Evolutionary conservation across 2,113 vertebrate genomes (phyloP).

Genomic region (Dasyornis broadbenti): DNA sequence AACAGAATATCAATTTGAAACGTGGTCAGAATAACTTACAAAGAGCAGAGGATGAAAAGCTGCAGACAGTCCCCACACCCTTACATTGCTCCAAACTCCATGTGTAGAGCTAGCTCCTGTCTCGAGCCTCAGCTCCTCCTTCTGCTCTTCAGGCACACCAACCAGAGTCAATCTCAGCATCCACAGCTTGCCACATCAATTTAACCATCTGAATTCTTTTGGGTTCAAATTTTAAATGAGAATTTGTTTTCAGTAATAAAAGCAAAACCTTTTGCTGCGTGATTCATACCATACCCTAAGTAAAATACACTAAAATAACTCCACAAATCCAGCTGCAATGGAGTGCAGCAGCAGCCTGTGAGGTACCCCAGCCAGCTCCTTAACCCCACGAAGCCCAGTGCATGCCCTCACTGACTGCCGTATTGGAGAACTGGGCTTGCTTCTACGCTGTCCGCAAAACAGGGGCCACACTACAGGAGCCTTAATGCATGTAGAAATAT

Average conservation of each 20-base stretch:
- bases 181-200: not conserved
- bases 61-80: not conserved
- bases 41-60: not conserved
- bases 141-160: not conserved
- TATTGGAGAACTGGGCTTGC: not conserved
- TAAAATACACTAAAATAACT: not conserved
- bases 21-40: not conserved
- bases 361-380: not conserved
- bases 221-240: not conserved
- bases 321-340: not conserved
- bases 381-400: not conserved
- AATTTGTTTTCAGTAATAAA: slow-evolving; percentile 4
- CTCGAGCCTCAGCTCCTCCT: not conserved
- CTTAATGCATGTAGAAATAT: not conserved
- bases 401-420: fast-evolving
- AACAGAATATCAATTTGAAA: not conserved
- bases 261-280: not conserved
- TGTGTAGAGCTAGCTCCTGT: not conserved
- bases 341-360: not conserved
- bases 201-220: not conserved
- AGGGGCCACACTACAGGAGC: not conserved
- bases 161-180: not conserved
- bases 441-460: not conserved
- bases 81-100: fast-evolving
- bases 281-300: not conserved